A percentile compares a stretch with the other conserved stretches of the same genome.
Conservation (phyloP, 2,113 vertebrate genomes). For the Puntigrus tetrazona region DNA sequence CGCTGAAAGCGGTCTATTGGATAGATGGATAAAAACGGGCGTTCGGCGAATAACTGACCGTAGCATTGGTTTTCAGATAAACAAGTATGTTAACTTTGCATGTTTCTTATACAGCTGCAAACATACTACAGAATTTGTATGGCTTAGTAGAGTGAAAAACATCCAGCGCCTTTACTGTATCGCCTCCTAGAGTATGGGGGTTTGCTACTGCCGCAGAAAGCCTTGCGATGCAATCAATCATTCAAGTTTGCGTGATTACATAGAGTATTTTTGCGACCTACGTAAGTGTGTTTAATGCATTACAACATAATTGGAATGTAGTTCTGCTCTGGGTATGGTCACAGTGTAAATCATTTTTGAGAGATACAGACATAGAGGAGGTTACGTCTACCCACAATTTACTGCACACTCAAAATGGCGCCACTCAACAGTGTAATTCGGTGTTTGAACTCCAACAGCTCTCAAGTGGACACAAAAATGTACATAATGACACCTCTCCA, state of each 20-base stretch:
- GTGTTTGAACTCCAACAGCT: constrained; percentile 42
- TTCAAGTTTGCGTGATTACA: not conserved
- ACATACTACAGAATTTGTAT: too few species aligned
- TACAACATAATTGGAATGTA: not conserved
- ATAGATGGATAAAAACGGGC: too few species aligned
- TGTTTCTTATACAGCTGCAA: too few species aligned
- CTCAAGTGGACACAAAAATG: constrained; percentile 45
- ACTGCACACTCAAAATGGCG: constrained; percentile 39
- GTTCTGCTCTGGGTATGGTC: not conserved
- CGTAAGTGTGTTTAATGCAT: not conserved
- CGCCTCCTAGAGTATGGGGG: not conserved
- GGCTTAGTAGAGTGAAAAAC: too few species aligned
- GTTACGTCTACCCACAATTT: constrained; percentile 29
- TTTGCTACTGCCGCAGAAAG: not conserved
- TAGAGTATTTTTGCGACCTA: not conserved
- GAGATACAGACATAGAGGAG: not conserved
- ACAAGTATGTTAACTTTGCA: too few species aligned
- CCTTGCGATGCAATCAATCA: not conserved
- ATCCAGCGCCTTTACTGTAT: too few species aligned
- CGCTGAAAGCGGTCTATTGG: too few species aligned
- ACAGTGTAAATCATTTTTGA: not conserved
- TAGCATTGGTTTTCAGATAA: too few species aligned
- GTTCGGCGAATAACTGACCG: too few species aligned
- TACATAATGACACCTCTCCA: constrained; percentile 48
- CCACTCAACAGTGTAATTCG: constrained; percentile 39